Base-by-base conservation (phyloP, 2,113 vertebrate genomes). In the Rhinolophus sinicus region DNA sequence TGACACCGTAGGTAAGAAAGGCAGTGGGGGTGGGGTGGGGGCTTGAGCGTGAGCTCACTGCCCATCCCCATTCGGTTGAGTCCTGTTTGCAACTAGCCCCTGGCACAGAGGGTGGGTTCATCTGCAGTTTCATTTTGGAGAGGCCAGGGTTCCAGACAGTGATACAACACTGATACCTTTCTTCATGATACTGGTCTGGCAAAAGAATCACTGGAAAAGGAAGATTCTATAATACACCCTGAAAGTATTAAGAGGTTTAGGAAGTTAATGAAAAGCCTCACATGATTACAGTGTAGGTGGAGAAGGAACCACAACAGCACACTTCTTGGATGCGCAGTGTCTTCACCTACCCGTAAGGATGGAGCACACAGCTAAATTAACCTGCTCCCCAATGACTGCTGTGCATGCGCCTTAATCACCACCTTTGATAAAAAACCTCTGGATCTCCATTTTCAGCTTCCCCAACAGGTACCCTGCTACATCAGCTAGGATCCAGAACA, bases 11-110 rank as follows among this genome's bases (percentile, higher is more conserved):
- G 35, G 5, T 35, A 26, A 81, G 64, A 13, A 35, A 75, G 6
- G 15, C 8, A 83, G 65, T n/a, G 58, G 72, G 12, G 62, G 24
- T 58, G 28, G 12, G n/a, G 24, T 11, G 12, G 40, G 8, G 40
- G 6, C 19, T 14, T 50, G 56, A 6, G 30, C 24, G 54, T 1
- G 35, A 78, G 11, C 35, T 56, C 73, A 50, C 11, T 28, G 47
- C 11, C 16, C n/a, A 2, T 26, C 6, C 47, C 21, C 9, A 33
- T 5, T 19, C 0, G 3, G 40, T 5, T 33, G 19, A 75, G 67
- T 62, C 44, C 52, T 94, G 11, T 81, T 69, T n/a, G 3, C 15
- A 69, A n/a, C 6, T 9, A 58, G 38, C 54, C 26, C 82, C 50
- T n/a, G 58, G 33, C 44, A 33, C 12, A 88, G 40, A 86, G 16